Evolutionary conservation across 2,113 vertebrate genomes (phyloP).

Genomic region (Oplegnathus fasciatus): DNA sequence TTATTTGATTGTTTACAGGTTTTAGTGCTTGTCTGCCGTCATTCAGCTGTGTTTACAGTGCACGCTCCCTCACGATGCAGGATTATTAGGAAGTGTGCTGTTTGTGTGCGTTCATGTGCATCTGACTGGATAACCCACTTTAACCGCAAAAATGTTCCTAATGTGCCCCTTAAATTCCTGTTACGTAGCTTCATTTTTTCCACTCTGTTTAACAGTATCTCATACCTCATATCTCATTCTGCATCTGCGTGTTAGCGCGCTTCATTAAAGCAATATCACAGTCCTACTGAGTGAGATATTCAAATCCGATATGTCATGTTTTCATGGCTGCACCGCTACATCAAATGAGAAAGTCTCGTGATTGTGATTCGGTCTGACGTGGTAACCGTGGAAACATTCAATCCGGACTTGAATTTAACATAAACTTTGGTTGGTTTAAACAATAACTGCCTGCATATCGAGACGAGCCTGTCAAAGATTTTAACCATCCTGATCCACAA

Average conservation of each 20-base stretch:
- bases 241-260: background rate
- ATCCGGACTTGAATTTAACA: constrained; percentile 8
- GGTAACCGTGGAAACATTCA: constrained; percentile 20
- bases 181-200: constrained; percentile 16
- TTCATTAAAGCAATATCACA: constrained; percentile 50
- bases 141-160: constrained; percentile 6
- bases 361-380: constrained; percentile 41
- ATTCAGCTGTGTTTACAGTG: constrained; percentile 54
- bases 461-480: background rate
- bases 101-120: constrained; percentile 12
- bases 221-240: constrained; percentile 13
- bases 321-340: constrained; percentile 2
- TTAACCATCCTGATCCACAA: constrained; percentile 13
- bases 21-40: constrained; percentile 55
- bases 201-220: constrained; percentile 14
- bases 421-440: constrained; percentile 18
- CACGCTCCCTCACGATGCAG: constrained; percentile 19
- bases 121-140: constrained; percentile 36
- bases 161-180: constrained; percentile 9
- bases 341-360: constrained; percentile 16
- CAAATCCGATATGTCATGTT: constrained; percentile 19
- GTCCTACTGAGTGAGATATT: constrained; percentile 43
- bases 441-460: background rate
- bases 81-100: constrained; percentile 28
- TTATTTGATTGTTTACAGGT: constrained; percentile 68